These are phyloP conservation scores for Chalcis sispes DNA, from an alignment of 2,888 invertebrate genomes.

Conservation along the genomic window DNA sequence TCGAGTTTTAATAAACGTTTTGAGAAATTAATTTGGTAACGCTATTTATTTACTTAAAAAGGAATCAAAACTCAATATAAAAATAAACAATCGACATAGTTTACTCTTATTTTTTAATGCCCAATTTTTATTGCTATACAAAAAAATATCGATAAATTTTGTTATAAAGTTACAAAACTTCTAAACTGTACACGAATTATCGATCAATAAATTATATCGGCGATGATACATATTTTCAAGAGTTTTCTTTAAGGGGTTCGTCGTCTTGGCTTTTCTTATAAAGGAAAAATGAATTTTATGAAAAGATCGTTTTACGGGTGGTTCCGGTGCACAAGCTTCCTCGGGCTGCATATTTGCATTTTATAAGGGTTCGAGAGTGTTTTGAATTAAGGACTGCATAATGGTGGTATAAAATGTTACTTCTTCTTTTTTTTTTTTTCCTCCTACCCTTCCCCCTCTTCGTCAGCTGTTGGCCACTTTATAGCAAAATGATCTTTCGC, in stretches of 20 bases:
- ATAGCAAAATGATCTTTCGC: slow-evolving; percentile 47
- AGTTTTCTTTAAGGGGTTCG: slow-evolving; percentile 6
- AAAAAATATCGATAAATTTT: no score
- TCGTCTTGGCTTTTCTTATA: slow-evolving; percentile 35
- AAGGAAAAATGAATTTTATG: slow-evolving; percentile 46
- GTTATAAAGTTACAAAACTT: not conserved
- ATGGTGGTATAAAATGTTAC: slow-evolving; percentile 45
- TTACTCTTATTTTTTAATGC: no score
- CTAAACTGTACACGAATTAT: not conserved
- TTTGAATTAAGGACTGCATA: slow-evolving; percentile 55
- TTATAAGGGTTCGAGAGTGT: slow-evolving; percentile 53
- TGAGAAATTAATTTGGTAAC: no score
- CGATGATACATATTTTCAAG: slow-evolving; percentile 13
- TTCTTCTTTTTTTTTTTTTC: no score
- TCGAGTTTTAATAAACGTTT: no score
- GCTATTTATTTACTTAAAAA: no score
- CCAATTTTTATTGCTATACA: no score
- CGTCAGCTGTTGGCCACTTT: slow-evolving; percentile 46
- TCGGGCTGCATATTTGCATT: slow-evolving; percentile 50
- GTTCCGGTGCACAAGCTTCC: slow-evolving; percentile 30
- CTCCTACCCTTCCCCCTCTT: no score
- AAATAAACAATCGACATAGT: no score
- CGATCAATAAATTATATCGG: slow-evolving; percentile 19
- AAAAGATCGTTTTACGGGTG: slow-evolving; percentile 39
- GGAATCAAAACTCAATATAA: no score